These are phyloP conservation scores for Nanorana parkeri DNA, from an alignment of 2,113 vertebrate species.

Conservation along the genomic window DNA sequence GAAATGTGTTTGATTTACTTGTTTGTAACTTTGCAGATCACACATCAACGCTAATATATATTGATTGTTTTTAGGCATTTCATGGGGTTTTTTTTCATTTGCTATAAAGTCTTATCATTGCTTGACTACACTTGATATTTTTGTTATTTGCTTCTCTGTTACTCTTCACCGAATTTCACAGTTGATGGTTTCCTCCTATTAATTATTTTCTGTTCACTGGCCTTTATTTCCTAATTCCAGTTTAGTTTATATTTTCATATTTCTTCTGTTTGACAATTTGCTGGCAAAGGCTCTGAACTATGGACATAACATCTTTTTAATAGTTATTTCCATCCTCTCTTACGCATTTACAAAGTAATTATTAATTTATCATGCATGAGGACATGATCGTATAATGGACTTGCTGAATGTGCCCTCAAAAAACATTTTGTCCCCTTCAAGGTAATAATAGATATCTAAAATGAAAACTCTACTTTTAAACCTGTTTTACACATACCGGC, in stretches of 20 bases:
- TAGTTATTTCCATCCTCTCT: slow-evolving; percentile 41
- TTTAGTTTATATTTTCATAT: slow-evolving; percentile 36
- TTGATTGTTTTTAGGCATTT: slow-evolving; percentile 46
- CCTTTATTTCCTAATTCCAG: slow-evolving; percentile 47
- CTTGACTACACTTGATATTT: slow-evolving; percentile 25
- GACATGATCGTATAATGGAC: slow-evolving; percentile 31
- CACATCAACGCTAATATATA: slow-evolving; percentile 49
- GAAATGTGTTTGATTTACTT: slow-evolving; percentile 33
- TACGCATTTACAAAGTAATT: slow-evolving; percentile 44
- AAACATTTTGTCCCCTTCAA: slow-evolving; percentile 18
- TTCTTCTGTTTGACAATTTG: slow-evolving; percentile 42
- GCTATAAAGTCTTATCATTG: slow-evolving; percentile 40
- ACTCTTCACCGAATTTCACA: slow-evolving; percentile 41
- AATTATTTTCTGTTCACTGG: slow-evolving; percentile 47
- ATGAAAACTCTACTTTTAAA: no score
- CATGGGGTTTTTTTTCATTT: slow-evolving; percentile 11
- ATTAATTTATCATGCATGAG: slow-evolving; percentile 51
- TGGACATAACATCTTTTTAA: slow-evolving; percentile 42
- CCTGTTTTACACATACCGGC: no score
- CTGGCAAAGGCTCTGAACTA: slow-evolving; percentile 19
- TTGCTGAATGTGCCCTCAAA: slow-evolving; percentile 38
- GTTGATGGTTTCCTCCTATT: slow-evolving; percentile 32
- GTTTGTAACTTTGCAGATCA: slow-evolving; percentile 16
- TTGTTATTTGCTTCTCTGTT: slow-evolving; percentile 44
- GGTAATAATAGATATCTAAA: slow-evolving; percentile 20